Evolutionary conservation across 2,113 vertebrate genomes (phyloP), one percentile per base, ranked within the genome.

Genomic region (Sander vitreus): DNA sequence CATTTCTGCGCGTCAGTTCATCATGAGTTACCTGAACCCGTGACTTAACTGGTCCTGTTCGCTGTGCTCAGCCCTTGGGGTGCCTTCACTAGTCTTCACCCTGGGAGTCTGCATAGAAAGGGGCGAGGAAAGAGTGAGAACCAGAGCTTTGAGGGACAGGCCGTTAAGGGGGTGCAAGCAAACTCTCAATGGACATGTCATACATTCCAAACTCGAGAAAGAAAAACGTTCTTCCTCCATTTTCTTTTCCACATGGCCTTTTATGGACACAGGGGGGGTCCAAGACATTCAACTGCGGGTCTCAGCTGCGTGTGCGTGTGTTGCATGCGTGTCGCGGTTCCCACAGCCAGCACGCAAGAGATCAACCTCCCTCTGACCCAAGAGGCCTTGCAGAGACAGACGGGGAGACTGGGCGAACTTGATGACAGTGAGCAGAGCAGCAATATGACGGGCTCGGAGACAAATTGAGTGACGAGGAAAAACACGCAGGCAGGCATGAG

Each of bases 211-310:
- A 45, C 3, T 62, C 10, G 0, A 64, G 54, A 74, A 85, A 64
- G 63, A 64, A 78, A 76, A 80, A 50, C 55, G 12, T 57, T 63
- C 50, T 55, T 73, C 51, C 48, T 70, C 36, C 30, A 1, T 70
- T 71, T 72, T 67, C 63, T 77, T 62, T 85, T 79, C 73, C 47
- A 64, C 36, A 55, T 64, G 64, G 73, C 90, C 91, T 91, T 94
- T 93, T 94, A 93, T 88, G 93, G 92, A 84, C 83, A 89, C 63
- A 0, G 21, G 30, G 30, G 86, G 80, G 15, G 45, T 89, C 64
- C 60, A 11, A 55, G 82, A 76, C 65, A 33, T 58, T 65, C 16
- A 16, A 15, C 13, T 67, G 4, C 6, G 54, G 53, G 59, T 74
- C 58, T 85, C 82, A 69, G 87, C 81, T 78, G 80, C 57, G 23